phyloP scores from a whole-genome alignment of 1,140 invertebrate genomes.

The Andricus grossulariae region DNA sequence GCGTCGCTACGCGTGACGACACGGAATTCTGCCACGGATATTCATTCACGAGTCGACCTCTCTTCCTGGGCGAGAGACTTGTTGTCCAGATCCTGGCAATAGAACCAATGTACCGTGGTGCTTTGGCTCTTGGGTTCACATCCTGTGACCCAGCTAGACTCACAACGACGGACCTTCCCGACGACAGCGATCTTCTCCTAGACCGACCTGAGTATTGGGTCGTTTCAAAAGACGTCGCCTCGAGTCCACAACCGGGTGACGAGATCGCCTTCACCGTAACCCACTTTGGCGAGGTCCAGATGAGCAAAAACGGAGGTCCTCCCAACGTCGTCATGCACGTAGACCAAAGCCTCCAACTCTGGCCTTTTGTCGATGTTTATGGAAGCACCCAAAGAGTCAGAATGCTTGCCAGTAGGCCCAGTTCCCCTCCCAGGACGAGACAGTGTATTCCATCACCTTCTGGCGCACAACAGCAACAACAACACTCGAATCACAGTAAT shows the following conservation, averaged over 20 bases:
- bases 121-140: slow-evolving; percentile 93
- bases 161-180: slow-evolving; percentile 86
- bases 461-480: slow-evolving; percentile 52
- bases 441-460: slow-evolving; percentile 52
- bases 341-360: slow-evolving; percentile 90
- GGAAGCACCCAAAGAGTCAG: slow-evolving; percentile 93
- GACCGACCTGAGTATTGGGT: slow-evolving; percentile 99
- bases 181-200: slow-evolving; percentile 93
- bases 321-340: slow-evolving; percentile 94
- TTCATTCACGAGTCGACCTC: slow-evolving; percentile 91
- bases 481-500: slow-evolving; percentile 67
- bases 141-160: slow-evolving; percentile 92
- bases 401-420: slow-evolving; percentile 77
- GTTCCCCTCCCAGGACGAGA: slow-evolving; percentile 66
- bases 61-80: slow-evolving; percentile 90
- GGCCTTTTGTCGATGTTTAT: slow-evolving; percentile 97
- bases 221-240: slow-evolving; percentile 93
- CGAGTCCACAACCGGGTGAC: slow-evolving; percentile 88
- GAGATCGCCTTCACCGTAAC: slow-evolving; percentile 93
- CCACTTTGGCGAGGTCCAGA: slow-evolving; percentile 89
- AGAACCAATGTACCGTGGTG: slow-evolving; percentile 90
- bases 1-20: slow-evolving; percentile 86
- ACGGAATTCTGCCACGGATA: slow-evolving; percentile 96
- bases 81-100: slow-evolving; percentile 91
- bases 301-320: slow-evolving; percentile 90